A percentile compares a stretch with the other conserved stretches of the same genome.
These are phyloP conservation scores for Microtus pennsylvanicus DNA, from an alignment of 2,113 vertebrate species.

Conservation along the genomic window DNA sequence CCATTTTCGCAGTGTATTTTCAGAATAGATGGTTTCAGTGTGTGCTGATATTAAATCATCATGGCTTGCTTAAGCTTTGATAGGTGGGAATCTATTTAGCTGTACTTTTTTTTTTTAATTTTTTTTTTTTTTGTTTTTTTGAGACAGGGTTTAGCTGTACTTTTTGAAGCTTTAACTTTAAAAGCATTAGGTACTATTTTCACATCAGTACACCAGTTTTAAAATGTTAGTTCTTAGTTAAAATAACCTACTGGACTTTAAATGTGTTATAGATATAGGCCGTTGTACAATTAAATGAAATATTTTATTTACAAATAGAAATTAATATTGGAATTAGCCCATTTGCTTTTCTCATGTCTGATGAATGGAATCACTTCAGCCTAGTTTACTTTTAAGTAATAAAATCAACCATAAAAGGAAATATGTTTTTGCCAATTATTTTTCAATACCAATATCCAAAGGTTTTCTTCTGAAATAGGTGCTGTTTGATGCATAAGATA, in stretches of 20 bases:
- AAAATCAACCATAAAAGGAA: neutral
- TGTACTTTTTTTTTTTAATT: conserved; percentile 71
- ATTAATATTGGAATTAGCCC: neutral
- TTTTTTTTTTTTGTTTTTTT: too few species aligned
- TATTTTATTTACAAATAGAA: conserved; percentile 39
- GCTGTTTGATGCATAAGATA: neutral
- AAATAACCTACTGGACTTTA: conserved; percentile 65
- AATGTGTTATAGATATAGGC: conserved; percentile 47
- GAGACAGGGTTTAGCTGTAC: conserved; percentile 75
- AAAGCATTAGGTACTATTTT: conserved; percentile 71
- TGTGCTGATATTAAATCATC: conserved; percentile 79
- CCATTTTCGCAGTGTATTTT: conserved; percentile 14
- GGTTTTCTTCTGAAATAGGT: neutral
- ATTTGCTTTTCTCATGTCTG: conserved; percentile 24
- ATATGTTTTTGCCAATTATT: neutral
- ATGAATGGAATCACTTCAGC: neutral
- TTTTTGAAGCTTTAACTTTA: conserved; percentile 73
- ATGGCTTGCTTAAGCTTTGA: conserved; percentile 71
- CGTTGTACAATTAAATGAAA: neutral
- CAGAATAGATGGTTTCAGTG: conserved; percentile 48
- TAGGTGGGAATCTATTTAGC: conserved; percentile 69
- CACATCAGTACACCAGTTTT: conserved; percentile 76
- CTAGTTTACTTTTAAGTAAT: neutral
- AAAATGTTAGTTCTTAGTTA: conserved; percentile 83
- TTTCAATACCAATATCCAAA: neutral